Base-by-base conservation (phyloP, 2,888 invertebrate genomes). In the Epinotia brunnichana region DNA sequence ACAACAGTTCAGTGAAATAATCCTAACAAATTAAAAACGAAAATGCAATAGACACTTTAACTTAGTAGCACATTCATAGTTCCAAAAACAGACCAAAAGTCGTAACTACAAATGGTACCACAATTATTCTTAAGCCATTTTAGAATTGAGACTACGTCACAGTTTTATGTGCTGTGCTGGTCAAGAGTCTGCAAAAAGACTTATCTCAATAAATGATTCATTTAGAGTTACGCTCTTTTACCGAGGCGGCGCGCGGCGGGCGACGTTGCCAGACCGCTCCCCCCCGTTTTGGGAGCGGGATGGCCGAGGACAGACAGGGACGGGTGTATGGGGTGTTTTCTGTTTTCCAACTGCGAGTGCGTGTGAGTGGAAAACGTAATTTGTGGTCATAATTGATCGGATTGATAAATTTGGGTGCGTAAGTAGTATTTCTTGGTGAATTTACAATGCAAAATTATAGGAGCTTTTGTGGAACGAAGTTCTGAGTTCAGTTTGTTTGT, bases 181-280 rank as follows among this genome's bases (percentile, higher is more conserved):
- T 21, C 15, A 48, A 10, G 21, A 44, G 4, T 9, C 29, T 2
- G 13, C 35, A 19, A 64, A 64, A 35, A 17, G 35, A 51, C 51
- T 51, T 64, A 64, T 35, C 19, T 15, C 7, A 53, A 51, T 53
- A 63, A 29, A 51, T 62, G 10, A 51, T 29, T 64, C 51, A 39
- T 57, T 17, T n/a, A 21, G 5, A 41, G 15, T 60, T 71, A 71
- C 41, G 66, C 15, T 35, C 11, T 68, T 72, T 51, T 62, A 35
- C 19, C 13, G 10, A 39, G 53, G 11, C 13, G 54, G n/a, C n/a
- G 21, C 15, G 56, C 24, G 69, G 19, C 53, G 59, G 29, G 88
- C 87, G 82, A 78, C 84, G 90, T 87, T 89, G 89, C 87, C 88
- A 84, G 79, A 75, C 74, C 81, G 78, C 82, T 81, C 69, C 76